These are phyloP conservation scores for Meganola albula DNA, from an alignment of 2,888 invertebrate species.

Conservation along the genomic window DNA sequence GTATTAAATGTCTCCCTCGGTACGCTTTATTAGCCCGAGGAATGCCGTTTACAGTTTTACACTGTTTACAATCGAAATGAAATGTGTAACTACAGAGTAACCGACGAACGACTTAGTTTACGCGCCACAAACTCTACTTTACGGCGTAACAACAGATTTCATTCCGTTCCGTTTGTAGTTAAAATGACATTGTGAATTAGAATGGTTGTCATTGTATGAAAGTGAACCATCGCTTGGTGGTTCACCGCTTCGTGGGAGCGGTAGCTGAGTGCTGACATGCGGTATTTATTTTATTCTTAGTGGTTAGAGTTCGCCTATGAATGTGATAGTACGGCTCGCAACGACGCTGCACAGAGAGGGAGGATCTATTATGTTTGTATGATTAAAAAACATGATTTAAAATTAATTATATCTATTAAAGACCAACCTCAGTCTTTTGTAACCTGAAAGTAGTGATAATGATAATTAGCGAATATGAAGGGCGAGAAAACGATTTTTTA, in stretches of 20 bases:
- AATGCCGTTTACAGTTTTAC: no score
- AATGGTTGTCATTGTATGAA: conserved; percentile 16
- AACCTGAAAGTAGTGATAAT: no score
- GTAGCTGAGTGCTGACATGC: conserved; percentile 5
- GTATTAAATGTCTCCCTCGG: no score
- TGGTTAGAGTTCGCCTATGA: conserved; percentile 23
- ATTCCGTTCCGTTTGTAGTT: conserved; percentile 5
- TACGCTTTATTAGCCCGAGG: no score
- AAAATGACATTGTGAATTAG: conserved; percentile 8
- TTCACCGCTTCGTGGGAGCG: no score
- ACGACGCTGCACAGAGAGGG: not conserved
- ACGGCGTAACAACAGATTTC: conserved; percentile 7
- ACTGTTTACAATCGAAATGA: not conserved
- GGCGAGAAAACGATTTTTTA: no score
- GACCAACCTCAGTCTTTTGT: no score
- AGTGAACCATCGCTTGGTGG: no score
- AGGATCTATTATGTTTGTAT: no score
- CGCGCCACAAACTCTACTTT: not conserved
- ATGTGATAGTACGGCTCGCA: conserved; percentile 20
- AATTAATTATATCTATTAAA: no score
- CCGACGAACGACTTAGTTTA: not conserved
- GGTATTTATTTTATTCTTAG: conserved; percentile 26
- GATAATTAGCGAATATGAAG: no score
- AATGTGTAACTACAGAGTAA: not conserved
- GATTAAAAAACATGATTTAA: no score